Evolutionary conservation across 2,888 invertebrate genomes (phyloP).

Genomic region (Scotopteryx bipunctaria): DNA sequence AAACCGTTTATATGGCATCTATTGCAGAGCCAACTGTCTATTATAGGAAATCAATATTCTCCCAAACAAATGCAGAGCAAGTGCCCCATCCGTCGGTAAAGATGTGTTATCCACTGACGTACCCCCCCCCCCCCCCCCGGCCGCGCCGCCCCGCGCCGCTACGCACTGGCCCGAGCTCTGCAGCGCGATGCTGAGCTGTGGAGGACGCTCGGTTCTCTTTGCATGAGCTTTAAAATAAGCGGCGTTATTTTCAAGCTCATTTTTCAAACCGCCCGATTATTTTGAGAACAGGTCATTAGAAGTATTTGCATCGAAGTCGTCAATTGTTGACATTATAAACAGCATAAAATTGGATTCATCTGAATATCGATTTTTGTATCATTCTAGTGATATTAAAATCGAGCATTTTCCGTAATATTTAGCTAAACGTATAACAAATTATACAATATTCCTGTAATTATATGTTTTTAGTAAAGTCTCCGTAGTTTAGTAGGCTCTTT

Average conservation of each 20-base stretch:
- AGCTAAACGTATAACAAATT: too few relatives aligned
- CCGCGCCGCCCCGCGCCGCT: too few relatives aligned
- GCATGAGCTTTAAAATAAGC: background rate
- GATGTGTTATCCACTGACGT: too few relatives aligned
- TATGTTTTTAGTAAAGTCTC: too few relatives aligned
- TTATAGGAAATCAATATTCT: too few relatives aligned
- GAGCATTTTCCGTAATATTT: too few relatives aligned
- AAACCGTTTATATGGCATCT: slow-evolving; percentile 6
- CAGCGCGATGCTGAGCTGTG: slow-evolving; percentile 1
- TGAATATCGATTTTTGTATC: background rate
- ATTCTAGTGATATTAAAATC: background rate
- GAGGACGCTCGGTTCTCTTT: background rate
- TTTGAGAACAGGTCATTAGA: background rate
- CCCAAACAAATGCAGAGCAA: too few relatives aligned
- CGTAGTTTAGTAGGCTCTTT: background rate
- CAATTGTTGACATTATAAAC: background rate
- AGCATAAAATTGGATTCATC: background rate
- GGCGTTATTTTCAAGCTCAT: background rate
- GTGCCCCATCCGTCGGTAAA: too few relatives aligned
- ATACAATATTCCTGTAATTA: too few relatives aligned
- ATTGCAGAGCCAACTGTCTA: slow-evolving; percentile 1
- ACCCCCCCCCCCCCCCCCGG: too few relatives aligned
- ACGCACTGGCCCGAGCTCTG: too few relatives aligned
- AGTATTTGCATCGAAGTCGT: background rate
- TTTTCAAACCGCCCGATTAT: background rate